Conservation (phyloP, 2,888 invertebrate genomes). For the Leistus spinibarbis region DNA sequence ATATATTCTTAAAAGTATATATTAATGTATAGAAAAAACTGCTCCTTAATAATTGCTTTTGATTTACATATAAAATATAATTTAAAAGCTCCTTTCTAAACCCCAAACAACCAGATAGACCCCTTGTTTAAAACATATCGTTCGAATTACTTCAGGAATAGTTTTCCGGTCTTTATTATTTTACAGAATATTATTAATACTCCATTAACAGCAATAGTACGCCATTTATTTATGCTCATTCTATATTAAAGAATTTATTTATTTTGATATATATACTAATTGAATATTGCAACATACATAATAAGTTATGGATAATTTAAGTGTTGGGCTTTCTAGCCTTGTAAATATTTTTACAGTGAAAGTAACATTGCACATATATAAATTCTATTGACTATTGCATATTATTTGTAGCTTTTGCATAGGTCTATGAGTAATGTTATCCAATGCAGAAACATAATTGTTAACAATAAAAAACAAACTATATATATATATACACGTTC, state of each 20-base stretch:
- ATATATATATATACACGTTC: background rate
- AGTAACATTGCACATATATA: background rate
- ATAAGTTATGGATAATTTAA: background rate
- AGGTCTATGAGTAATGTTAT: conserved; percentile 8
- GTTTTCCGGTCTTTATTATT: no score
- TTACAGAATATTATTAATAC: no score
- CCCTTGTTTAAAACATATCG: no score
- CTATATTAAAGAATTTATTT: background rate
- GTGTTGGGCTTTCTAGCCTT: background rate
- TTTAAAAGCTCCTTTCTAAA: no score
- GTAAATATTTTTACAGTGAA: background rate
- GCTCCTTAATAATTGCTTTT: no score
- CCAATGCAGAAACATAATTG: background rate
- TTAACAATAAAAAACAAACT: background rate
- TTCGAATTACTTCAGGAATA: no score
- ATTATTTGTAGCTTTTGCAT: background rate
- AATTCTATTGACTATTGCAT: background rate
- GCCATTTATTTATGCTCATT: background rate
- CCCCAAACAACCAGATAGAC: no score
- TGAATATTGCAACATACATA: background rate
- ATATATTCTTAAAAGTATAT: no score
- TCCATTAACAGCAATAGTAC: no score
- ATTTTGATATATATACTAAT: background rate
- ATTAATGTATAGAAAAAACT: no score
- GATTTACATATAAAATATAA: no score